phyloP scores from a whole-genome alignment of 2,888 invertebrate genomes.

The Gonocerus acuteangulatus region DNA sequence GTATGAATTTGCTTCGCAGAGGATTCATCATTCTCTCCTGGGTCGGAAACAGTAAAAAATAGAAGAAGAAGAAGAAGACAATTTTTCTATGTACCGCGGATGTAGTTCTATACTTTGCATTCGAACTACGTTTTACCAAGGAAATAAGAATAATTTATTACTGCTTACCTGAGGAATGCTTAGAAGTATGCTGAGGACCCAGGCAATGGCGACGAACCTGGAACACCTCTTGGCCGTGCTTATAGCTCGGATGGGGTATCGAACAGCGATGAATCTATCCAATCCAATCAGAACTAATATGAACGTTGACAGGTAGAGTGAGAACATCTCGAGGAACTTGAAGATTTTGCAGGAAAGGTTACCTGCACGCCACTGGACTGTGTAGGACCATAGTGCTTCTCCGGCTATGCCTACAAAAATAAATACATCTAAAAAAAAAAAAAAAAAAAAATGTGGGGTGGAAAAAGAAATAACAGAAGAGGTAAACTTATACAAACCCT shows the following conservation, averaged over 20 bases:
- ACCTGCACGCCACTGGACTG: conserved; percentile 73
- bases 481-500: background rate
- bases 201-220: conserved; percentile 60
- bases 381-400: conserved; percentile 72
- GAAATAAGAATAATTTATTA: too few relatives aligned
- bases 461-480: background rate
- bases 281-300: conserved; percentile 73
- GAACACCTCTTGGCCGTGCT: conserved; percentile 61
- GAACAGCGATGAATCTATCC: conserved; percentile 71
- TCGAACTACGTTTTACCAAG: too few relatives aligned
- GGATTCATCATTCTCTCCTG: too few relatives aligned
- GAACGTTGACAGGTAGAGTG: conserved; percentile 73
- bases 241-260: conserved; percentile 64
- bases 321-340: conserved; percentile 74
- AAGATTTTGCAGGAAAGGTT: conserved; percentile 69
- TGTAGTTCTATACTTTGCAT: too few relatives aligned
- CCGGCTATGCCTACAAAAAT: conserved; percentile 57
- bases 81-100: too few relatives aligned
- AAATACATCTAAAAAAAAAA: too few relatives aligned
- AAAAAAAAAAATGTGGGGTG: too few relatives aligned
- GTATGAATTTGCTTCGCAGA: too few relatives aligned
- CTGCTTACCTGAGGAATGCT: conserved; percentile 71
- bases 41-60: too few relatives aligned
- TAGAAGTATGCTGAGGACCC: conserved; percentile 63
- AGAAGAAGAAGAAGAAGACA: too few relatives aligned